phyloP scores from a whole-genome alignment of 1,140 invertebrate species.

The Lasioglossum baleicum region DNA sequence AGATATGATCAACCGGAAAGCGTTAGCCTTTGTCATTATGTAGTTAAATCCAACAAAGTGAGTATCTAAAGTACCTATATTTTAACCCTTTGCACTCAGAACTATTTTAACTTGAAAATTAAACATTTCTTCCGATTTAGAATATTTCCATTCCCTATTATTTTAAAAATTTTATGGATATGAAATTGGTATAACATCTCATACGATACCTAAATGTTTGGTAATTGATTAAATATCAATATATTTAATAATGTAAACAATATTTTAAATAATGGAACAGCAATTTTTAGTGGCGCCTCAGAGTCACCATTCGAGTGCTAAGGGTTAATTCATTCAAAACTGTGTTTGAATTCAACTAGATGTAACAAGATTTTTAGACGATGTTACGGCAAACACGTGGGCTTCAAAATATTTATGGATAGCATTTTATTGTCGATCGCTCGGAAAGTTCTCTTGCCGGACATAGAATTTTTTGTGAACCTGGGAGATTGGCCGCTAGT shows the following conservation, averaged over 20 bases:
- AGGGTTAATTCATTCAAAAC: not conserved
- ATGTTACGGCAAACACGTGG: slow-evolving; percentile 96
- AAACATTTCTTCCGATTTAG: too few species aligned
- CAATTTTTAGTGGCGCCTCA: too few species aligned
- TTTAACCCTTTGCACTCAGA: not conserved
- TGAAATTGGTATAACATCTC: too few species aligned
- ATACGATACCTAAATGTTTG: too few species aligned
- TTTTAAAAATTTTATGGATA: too few species aligned
- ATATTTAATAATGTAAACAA: too few species aligned
- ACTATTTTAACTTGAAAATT: too few species aligned
- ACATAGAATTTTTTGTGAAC: slow-evolving; percentile 95
- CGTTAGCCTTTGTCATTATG: slow-evolving; percentile 95
- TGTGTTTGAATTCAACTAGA: slow-evolving; percentile 35
- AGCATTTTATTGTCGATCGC: slow-evolving; percentile 90
- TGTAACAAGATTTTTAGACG: slow-evolving; percentile 86
- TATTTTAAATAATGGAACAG: too few species aligned
- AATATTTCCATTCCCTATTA: too few species aligned
- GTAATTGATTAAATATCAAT: too few species aligned
- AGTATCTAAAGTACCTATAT: slow-evolving; percentile 33
- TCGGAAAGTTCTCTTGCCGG: slow-evolving; percentile 91
- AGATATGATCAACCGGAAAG: slow-evolving; percentile 87
- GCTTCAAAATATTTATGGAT: slow-evolving; percentile 98
- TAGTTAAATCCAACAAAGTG: slow-evolving; percentile 90
- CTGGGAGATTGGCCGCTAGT: slow-evolving; percentile 97
- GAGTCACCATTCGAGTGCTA: too few species aligned